These are phyloP conservation scores for Hemicentrotus pulcherrimus DNA, from an alignment of 35 echinoderm and acorn worm genomes.

Conservation along the genomic window DNA sequence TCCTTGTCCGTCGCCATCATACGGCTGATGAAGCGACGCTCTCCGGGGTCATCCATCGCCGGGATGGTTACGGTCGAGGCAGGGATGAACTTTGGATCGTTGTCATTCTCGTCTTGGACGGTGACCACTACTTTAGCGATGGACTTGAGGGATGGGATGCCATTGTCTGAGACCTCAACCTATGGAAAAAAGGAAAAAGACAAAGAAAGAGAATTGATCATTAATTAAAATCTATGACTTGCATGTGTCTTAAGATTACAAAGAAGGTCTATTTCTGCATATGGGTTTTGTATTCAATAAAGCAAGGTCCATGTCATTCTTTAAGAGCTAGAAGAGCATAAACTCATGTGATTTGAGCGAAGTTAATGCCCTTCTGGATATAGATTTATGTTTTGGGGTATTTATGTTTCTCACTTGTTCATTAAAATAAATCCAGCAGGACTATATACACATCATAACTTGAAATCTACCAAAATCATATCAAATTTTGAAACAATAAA, in stretches of 20 bases:
- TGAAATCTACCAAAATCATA: neutral
- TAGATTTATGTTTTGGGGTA: too few species aligned
- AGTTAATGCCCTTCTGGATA: too few species aligned
- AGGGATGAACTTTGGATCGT: slow-evolving; percentile 73
- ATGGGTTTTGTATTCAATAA: too few species aligned
- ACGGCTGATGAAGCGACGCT: slow-evolving; percentile 47
- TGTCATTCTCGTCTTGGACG: slow-evolving; percentile 88
- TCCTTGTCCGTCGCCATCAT: slow-evolving; percentile 81
- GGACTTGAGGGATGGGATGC: slow-evolving; percentile 64
- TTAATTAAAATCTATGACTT: too few species aligned
- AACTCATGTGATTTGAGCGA: too few species aligned
- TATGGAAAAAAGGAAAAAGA: slow-evolving; percentile 18
- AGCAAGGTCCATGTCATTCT: too few species aligned
- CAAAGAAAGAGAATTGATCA: too few species aligned
- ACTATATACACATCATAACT: neutral
- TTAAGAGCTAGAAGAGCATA: too few species aligned
- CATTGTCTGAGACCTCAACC: slow-evolving; percentile 90
- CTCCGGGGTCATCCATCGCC: slow-evolving; percentile 45
- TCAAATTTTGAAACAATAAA: neutral
- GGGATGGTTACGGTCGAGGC: slow-evolving; percentile 53
- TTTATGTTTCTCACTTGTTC: neutral
- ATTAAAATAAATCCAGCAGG: neutral
- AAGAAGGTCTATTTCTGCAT: too few species aligned
- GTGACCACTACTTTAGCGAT: slow-evolving; percentile 75
- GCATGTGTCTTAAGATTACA: too few species aligned